These are phyloP conservation scores for Promerops cafer DNA, from an alignment of 2,113 vertebrate genomes.

Conservation along the genomic window DNA sequence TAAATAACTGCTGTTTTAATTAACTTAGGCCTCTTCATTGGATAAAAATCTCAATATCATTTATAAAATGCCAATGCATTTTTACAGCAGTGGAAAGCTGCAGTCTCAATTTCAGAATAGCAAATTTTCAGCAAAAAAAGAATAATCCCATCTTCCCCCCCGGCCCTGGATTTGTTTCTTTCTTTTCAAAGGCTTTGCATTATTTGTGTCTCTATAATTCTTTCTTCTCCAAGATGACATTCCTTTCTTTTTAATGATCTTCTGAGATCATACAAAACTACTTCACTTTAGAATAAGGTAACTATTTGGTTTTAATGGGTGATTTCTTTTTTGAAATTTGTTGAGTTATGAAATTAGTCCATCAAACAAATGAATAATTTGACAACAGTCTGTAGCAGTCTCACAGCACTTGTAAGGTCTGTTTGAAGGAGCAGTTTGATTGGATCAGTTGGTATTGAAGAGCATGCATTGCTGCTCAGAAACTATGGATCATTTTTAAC, in stretches of 20 bases:
- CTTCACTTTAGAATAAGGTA: not conserved
- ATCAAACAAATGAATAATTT: not conserved
- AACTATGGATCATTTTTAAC: not conserved
- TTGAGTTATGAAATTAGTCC: not conserved
- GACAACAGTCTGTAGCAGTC: not conserved
- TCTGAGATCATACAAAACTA: not conserved
- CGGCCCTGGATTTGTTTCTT: fast-evolving
- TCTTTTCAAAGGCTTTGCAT: not conserved
- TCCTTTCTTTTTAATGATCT: not conserved
- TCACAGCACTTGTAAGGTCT: not conserved
- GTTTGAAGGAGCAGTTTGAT: not conserved
- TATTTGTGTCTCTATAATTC: not conserved
- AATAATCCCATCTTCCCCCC: not conserved
- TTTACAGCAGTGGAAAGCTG: not conserved
- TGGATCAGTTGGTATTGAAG: not conserved
- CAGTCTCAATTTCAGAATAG: not conserved
- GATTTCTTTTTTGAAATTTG: not conserved
- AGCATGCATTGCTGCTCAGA: not conserved
- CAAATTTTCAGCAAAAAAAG: not conserved
- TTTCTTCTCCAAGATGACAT: not conserved
- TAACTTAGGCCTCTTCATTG: not conserved
- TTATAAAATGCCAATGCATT: not conserved
- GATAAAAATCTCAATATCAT: not conserved
- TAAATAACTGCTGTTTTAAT: not conserved
- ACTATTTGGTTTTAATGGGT: not conserved